phyloP scores from a whole-genome alignment of 2,888 invertebrate genomes.

The Trichogramma dendrolimi region DNA sequence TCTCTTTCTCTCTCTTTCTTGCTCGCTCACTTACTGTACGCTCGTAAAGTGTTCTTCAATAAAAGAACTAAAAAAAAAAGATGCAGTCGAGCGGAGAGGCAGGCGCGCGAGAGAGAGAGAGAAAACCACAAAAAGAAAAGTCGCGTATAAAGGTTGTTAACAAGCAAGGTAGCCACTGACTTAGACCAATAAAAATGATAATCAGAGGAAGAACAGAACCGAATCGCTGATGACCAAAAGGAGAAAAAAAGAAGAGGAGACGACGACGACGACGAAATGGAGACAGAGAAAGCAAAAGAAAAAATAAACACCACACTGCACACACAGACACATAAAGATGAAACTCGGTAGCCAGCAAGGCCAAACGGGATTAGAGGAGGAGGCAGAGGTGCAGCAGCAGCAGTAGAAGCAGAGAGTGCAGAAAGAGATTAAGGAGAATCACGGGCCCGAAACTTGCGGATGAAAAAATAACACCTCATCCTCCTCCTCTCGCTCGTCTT shows the following conservation, averaged over 20 bases:
- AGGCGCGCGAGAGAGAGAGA: background rate
- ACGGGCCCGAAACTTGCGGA: too few species aligned
- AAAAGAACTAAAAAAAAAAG: too few species aligned
- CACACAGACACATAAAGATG: slow-evolving; percentile 8
- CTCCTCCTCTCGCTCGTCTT: too few species aligned
- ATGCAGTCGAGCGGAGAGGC: background rate
- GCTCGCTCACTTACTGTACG: too few species aligned
- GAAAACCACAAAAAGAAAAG: background rate
- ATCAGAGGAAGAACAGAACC: background rate
- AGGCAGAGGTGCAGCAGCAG: background rate
- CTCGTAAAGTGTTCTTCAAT: too few species aligned
- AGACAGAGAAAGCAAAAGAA: background rate
- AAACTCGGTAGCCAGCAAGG: slow-evolving; percentile 15
- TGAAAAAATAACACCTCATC: too few species aligned
- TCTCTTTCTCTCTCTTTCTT: too few species aligned
- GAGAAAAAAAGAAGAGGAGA: background rate
- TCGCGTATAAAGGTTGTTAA: slow-evolving; percentile 13
- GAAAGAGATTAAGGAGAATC: slow-evolving; percentile 1
- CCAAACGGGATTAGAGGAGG: background rate
- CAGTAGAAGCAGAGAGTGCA: background rate
- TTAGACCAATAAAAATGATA: slow-evolving; percentile 20
- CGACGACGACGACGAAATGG: background rate
- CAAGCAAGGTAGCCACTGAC: slow-evolving; percentile 19
- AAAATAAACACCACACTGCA: background rate
- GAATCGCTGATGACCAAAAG: background rate